Evolutionary conservation across 2,113 vertebrate species (phyloP), one percentile per base, ranked within the genome.

Genomic region (Turdus rufiventris): DNA sequence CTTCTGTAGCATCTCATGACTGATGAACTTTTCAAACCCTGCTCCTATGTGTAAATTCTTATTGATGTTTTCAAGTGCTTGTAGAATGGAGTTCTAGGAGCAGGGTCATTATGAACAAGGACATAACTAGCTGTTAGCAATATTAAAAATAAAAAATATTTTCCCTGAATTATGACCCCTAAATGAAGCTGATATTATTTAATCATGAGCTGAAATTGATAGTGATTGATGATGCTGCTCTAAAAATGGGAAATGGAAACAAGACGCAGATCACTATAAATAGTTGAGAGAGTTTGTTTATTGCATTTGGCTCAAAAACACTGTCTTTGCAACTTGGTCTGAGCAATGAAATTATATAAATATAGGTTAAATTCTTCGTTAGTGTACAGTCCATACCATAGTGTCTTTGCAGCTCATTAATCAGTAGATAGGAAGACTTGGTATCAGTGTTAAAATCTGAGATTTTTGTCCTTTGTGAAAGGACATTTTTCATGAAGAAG

Each of bases 131-230:
- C 25, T 89, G 62, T 79, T 91, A 50, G 29, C 61, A 94, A 53
- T 31, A 53, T 18, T 53, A 53, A 53, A 53, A 53, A 29, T 18
- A 53, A 53, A 51, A 53, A 85, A 92, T 70, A 24, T 72, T 89
- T 95, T 91, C 21, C 34, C 26, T 88, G 78, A 82, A 54, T 76
- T 54, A 61, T 91, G 84, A 87, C 70, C 74, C 63, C 42, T 88
- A 85, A 91, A 57, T 19, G 45, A 82, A 79, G 21, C 29, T 79
- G 62, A 58, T 88, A 89, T 65, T 88, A 91, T 94, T 94, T 88
- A 95, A 78, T 82, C 42, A 85, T 87, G 66, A 85, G 10, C 4
- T 91, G 89, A 73, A 92, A 81, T 88, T 91, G 92, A 12, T 42
- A 58, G 62, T 70, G 84, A 68, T 65, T 94, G 58, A 87, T 79